Evolutionary conservation across 2,888 invertebrate genomes (phyloP).

Genomic region (Uropetala carovei): DNA sequence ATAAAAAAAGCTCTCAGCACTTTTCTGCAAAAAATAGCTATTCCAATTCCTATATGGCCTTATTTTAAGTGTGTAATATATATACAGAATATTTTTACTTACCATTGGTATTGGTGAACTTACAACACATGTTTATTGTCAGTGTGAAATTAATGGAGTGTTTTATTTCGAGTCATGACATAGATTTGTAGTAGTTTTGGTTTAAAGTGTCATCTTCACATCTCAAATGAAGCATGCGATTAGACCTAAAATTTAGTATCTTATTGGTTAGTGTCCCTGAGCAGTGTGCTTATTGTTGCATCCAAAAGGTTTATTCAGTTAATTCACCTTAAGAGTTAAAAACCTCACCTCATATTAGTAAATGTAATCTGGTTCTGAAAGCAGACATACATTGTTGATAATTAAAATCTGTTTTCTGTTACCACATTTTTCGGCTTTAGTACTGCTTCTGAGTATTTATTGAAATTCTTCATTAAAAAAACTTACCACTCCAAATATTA

Average conservation of each 20-base stretch:
- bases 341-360: conserved; percentile 7
- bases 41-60: conserved; percentile 56
- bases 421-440: conserved; percentile 39
- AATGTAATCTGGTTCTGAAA: background rate
- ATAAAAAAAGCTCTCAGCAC: conserved; percentile 52
- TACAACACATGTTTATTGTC: conserved; percentile 49
- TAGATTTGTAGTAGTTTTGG: background rate
- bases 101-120: conserved; percentile 37
- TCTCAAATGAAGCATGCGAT: background rate
- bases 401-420: conserved; percentile 45
- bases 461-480: conserved; percentile 19
- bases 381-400: background rate
- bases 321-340: conserved; percentile 13
- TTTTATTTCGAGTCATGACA: conserved; percentile 8
- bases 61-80: conserved; percentile 22
- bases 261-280: conserved; percentile 17
- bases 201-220: background rate
- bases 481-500: conserved; percentile 46
- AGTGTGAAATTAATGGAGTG: conserved; percentile 46
- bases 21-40: conserved; percentile 37
- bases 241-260: background rate
- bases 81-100: conserved; percentile 59
- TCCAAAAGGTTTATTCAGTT: background rate
- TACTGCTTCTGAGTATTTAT: background rate
- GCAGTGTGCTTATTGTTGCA: background rate